These are phyloP conservation scores for Antedon mediterranea DNA, from an alignment of 53 echinoderm and acorn worm genomes.

Conservation along the genomic window DNA sequence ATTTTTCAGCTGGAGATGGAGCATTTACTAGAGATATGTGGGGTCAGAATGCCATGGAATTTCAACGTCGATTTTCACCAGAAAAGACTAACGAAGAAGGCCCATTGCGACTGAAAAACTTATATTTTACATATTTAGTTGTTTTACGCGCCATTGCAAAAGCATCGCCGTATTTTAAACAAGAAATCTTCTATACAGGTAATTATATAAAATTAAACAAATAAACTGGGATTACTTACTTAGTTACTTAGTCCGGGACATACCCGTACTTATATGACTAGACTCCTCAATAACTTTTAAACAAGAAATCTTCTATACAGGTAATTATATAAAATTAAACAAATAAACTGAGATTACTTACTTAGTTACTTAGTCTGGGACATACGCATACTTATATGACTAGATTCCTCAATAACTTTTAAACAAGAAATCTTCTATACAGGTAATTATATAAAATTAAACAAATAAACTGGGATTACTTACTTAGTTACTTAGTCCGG, in stretches of 20 bases:
- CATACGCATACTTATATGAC: too few species aligned
- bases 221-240: too few species aligned
- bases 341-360: too few species aligned
- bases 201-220: not conserved
- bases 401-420: too few species aligned
- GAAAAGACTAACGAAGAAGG: constrained; percentile 70
- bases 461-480: too few species aligned
- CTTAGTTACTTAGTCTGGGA: too few species aligned
- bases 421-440: constrained; percentile 70
- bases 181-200: constrained; percentile 90
- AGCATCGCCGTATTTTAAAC: constrained; percentile 47
- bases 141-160: constrained; percentile 82
- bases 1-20: constrained; percentile 16
- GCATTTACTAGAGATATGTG: constrained; percentile 24
- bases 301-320: constrained; percentile 78
- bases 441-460: constrained; percentile 23
- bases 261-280: too few species aligned
- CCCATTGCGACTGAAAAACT: constrained; percentile 73
- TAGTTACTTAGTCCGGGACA: too few species aligned
- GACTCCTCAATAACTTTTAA: too few species aligned
- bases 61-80: constrained; percentile 68
- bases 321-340: constrained; percentile 13
- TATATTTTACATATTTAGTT: constrained; percentile 85
- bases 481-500: too few species aligned
- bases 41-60: constrained; percentile 72